Percentiles rank a stretch among this genome's conserved stretches.
Conservation (phyloP, 1,140 invertebrate species). For the Sarcophaga bullata region DNA sequence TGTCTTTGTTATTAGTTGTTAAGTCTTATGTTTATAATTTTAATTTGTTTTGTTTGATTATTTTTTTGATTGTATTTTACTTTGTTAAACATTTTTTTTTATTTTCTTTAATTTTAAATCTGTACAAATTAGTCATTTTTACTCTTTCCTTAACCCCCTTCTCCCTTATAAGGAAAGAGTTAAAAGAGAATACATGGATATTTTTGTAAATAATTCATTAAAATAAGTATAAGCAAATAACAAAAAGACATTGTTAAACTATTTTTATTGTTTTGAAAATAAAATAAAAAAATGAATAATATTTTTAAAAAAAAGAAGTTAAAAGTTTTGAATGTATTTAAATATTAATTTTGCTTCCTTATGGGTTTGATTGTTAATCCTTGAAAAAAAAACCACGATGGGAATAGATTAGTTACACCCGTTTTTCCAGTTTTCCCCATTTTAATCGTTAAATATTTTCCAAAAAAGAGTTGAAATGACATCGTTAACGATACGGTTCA, state of each 20-base stretch:
- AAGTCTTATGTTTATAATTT: background rate
- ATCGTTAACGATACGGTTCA: no score
- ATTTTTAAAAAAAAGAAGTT: slow-evolving; percentile 19
- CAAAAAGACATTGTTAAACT: slow-evolving; percentile 23
- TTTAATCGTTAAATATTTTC: no score
- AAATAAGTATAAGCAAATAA: background rate
- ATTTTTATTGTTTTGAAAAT: slow-evolving; percentile 14
- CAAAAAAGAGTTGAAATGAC: no score
- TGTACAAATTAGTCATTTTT: slow-evolving; percentile 39
- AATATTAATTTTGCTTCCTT: no score
- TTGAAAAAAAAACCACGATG: no score
- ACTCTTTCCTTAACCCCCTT: slow-evolving; percentile 2
- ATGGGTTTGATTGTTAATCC: no score
- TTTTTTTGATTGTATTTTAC: background rate
- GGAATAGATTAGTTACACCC: no score
- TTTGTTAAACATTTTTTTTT: slow-evolving; percentile 22
- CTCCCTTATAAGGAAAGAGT: background rate
- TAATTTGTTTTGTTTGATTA: background rate
- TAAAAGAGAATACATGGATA: slow-evolving; percentile 8
- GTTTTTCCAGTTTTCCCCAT: no score
- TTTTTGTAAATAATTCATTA: slow-evolving; percentile 20
- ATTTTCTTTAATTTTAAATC: slow-evolving; percentile 27
- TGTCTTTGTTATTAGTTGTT: background rate
- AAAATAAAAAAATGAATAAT: slow-evolving; percentile 20
- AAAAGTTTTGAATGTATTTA: background rate